phyloP scores from a whole-genome alignment of 2,888 invertebrate genomes.

The Sturmia bella region DNA sequence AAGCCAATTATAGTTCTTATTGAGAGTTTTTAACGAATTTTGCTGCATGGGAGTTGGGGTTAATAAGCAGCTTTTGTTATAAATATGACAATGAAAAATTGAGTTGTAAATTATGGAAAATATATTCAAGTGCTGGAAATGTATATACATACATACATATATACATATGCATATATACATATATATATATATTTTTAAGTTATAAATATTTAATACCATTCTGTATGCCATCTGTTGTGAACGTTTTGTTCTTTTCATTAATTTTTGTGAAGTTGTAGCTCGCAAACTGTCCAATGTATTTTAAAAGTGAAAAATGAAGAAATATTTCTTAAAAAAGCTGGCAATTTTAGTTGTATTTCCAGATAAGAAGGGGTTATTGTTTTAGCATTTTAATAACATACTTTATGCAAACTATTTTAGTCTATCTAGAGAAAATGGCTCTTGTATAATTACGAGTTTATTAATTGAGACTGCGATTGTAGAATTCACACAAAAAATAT shows the following conservation, averaged over 20 bases:
- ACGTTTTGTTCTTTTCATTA: too few relatives aligned
- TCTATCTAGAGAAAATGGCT: constrained; percentile 31
- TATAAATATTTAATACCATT: too few relatives aligned
- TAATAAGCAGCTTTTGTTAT: constrained; percentile 65
- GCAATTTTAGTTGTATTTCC: constrained; percentile 26
- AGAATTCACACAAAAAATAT: constrained; percentile 69
- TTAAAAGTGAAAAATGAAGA: too few relatives aligned
- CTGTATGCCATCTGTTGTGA: too few relatives aligned
- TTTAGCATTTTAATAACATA: background rate
- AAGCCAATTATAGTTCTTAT: constrained; percentile 58
- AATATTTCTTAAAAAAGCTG: background rate
- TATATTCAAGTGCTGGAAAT: background rate
- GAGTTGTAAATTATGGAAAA: constrained; percentile 68
- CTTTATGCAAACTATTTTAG: constrained; percentile 14
- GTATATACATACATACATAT: too few relatives aligned
- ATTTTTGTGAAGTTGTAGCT: too few relatives aligned
- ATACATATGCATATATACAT: too few relatives aligned
- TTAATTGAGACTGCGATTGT: constrained; percentile 63
- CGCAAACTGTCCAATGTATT: too few relatives aligned
- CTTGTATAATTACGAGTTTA: constrained; percentile 60
- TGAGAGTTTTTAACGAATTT: constrained; percentile 37
- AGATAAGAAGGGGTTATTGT: constrained; percentile 33
- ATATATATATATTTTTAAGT: too few relatives aligned
- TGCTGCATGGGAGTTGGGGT: constrained; percentile 31
- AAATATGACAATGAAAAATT: constrained; percentile 71